Percentiles rank a stretch among this genome's conserved stretches.
Conservation (phyloP, 2,113 vertebrate genomes). For the Serilophus lunatus region DNA sequence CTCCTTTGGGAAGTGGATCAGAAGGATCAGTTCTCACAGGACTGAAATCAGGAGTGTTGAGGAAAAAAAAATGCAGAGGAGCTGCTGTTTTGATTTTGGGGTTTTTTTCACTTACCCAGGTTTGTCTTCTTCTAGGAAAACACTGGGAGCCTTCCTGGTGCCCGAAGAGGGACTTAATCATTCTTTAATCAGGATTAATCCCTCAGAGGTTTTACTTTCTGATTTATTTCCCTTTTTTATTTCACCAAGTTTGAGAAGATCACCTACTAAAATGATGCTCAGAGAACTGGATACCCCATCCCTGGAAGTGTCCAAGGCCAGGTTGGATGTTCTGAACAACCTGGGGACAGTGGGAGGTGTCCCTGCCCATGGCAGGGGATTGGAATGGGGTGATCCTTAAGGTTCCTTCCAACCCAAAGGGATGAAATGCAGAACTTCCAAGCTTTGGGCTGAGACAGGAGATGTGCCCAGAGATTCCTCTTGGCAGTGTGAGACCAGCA, state of each 20-base stretch:
- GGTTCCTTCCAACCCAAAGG: neutral
- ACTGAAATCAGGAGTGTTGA: neutral
- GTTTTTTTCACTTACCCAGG: neutral
- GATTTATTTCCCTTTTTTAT: neutral
- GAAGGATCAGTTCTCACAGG: neutral
- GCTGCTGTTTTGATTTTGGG: neutral
- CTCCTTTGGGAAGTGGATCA: neutral
- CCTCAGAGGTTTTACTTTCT: neutral
- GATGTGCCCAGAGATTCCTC: neutral
- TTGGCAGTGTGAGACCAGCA: neutral
- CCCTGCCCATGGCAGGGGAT: neutral
- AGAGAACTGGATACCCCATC: neutral
- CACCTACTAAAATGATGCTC: neutral
- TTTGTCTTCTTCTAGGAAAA: neutral
- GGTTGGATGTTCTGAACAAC: neutral
- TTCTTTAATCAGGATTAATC: neutral
- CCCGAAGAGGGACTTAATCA: neutral
- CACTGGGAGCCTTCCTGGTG: neutral
- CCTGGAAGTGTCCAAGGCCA: neutral
- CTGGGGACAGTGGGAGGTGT: neutral
- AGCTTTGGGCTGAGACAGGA: neutral
- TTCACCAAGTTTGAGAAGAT: neutral
- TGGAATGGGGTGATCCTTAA: fast-evolving
- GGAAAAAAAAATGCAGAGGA: neutral
- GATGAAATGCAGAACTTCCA: neutral